A percentile compares a stretch with the other conserved stretches of the same genome.
Conservation (phyloP, 2,113 vertebrate genomes). For the Periophthalmus modestus region DNA sequence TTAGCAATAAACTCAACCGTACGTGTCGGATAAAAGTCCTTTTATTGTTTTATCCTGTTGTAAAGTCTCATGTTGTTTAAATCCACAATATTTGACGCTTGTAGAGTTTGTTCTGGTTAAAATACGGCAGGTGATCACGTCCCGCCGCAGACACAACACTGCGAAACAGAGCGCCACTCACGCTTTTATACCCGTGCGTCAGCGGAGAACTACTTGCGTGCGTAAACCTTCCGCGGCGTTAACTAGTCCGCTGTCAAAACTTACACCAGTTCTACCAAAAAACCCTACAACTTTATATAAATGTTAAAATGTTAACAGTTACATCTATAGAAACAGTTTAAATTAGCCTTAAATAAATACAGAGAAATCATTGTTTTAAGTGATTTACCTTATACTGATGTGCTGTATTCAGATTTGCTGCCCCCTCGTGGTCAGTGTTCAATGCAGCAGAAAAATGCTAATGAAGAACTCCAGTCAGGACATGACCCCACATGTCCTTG, state of each 20-base stretch:
- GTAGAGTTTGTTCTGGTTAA: not conserved
- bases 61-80: not conserved
- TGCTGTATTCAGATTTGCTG: not conserved
- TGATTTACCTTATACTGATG: not conserved
- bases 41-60: not conserved
- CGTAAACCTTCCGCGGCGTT: slow-evolving; percentile 47
- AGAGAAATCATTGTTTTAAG: not conserved
- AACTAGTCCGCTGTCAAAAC: slow-evolving; percentile 35
- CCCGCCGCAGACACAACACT: slow-evolving; percentile 27
- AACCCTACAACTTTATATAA: not conserved
- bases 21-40: not conserved
- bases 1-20: not conserved
- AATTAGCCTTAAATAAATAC: not conserved
- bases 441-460: not conserved
- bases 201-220: not conserved
- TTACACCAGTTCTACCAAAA: not conserved
- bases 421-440: not conserved
- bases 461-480: not conserved
- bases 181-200: not conserved
- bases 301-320: not conserved
- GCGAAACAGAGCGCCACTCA: not conserved
- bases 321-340: not conserved
- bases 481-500: not conserved
- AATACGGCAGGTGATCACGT: accelerated
- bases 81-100: not conserved